A percentile compares a stretch with the other conserved stretches of the same genome.
These are phyloP conservation scores for Colostygia pectinataria DNA, from an alignment of 2,888 invertebrate species.

Conservation along the genomic window DNA sequence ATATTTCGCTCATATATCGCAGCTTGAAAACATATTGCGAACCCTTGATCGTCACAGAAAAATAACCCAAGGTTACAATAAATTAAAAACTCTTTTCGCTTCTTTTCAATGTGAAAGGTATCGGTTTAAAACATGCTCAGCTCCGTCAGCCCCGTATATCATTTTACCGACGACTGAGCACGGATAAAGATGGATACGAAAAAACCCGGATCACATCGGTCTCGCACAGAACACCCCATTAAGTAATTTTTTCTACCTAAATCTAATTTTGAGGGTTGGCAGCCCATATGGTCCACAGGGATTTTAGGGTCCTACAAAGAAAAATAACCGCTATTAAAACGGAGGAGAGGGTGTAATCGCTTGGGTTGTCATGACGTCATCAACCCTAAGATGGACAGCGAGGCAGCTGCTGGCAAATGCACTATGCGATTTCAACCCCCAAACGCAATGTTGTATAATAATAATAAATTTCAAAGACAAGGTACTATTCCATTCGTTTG, in stretches of 20 bases:
- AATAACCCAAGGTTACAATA: slow-evolving; percentile 2
- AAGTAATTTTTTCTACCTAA: slow-evolving; percentile 77
- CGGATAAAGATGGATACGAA: slow-evolving; percentile 49
- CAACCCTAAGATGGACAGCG: slow-evolving; percentile 47
- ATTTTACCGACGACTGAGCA: slow-evolving; percentile 42
- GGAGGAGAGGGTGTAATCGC: slow-evolving; percentile 36
- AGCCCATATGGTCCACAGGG: slow-evolving; percentile 75
- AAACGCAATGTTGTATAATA: slow-evolving; percentile 75
- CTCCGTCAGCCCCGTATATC: slow-evolving; percentile 39
- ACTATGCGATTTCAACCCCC: slow-evolving; percentile 66
- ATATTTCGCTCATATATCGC: neutral
- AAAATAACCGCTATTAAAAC: slow-evolving; percentile 39
- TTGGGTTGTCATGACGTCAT: slow-evolving; percentile 33
- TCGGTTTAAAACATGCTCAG: slow-evolving; percentile 27
- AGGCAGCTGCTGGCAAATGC: slow-evolving; percentile 72
- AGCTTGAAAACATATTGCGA: neutral
- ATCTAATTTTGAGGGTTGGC: slow-evolving; percentile 76
- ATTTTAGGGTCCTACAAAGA: slow-evolving; percentile 37
- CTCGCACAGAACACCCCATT: slow-evolving; percentile 78
- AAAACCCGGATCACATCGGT: slow-evolving; percentile 54
- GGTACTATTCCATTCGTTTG: slow-evolving; percentile 58
- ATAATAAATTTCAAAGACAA: slow-evolving; percentile 79
- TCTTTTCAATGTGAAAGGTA: slow-evolving; percentile 9
- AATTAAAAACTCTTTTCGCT: slow-evolving; percentile 7
- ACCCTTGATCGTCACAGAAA: neutral